A percentile compares a stretch with the other conserved stretches of the same genome.
Conservation (phyloP, 2,113 vertebrate genomes). For the Microcebus tavaratra region DNA sequence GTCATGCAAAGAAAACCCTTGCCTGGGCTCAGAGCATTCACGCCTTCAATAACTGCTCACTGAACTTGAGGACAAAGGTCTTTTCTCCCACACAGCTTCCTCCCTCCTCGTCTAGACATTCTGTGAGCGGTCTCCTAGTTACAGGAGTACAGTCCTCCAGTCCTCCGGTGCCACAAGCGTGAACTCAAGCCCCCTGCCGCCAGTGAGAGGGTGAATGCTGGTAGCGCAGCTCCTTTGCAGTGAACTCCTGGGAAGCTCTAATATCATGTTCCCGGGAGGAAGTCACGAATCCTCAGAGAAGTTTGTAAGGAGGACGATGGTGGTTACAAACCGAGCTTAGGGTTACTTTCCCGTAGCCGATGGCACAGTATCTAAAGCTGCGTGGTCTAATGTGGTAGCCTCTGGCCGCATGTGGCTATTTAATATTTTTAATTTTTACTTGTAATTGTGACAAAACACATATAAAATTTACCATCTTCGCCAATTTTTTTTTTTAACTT, state of each 20-base stretch:
- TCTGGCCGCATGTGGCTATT: background rate
- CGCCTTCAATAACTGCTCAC: constrained; percentile 40
- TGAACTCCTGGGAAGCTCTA: background rate
- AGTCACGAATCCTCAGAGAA: background rate
- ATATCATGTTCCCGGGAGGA: background rate
- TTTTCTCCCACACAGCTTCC: constrained; percentile 52
- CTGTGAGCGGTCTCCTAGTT: constrained; percentile 65
- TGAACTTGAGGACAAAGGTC: constrained; percentile 72
- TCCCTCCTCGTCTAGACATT: constrained; percentile 62
- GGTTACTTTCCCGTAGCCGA: background rate
- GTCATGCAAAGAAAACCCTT: background rate
- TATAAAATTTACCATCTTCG: background rate
- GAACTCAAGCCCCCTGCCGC: background rate
- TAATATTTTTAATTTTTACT: background rate
- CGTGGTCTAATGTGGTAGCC: accelerated
- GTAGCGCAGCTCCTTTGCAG: background rate
- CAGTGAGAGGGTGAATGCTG: background rate
- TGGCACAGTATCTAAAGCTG: background rate
- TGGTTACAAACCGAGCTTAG: background rate
- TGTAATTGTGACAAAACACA: background rate
- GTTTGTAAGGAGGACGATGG: background rate
- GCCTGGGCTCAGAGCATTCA: background rate
- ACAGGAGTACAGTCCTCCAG: background rate
- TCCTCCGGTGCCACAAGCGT: background rate
- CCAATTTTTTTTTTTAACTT: background rate